A percentile compares a stretch with the other conserved stretches of the same genome.
These are phyloP conservation scores for Pluvialis apricaria DNA, from an alignment of 2,113 vertebrate species.

Conservation along the genomic window DNA sequence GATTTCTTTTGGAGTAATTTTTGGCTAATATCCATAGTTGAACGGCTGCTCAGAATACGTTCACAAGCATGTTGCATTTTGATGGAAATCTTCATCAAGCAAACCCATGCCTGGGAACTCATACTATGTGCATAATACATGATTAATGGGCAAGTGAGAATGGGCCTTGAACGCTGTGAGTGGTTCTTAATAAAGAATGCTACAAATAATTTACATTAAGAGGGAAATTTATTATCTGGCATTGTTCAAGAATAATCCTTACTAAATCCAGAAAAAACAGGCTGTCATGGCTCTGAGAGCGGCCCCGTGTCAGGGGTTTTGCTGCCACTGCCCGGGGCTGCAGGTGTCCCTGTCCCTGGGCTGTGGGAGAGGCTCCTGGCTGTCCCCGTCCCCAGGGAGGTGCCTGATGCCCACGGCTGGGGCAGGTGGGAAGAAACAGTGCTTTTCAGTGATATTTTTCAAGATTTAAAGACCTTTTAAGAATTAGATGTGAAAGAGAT, in stretches of 20 bases:
- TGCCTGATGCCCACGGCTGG: accelerated
- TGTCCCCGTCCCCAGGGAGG: too few species aligned
- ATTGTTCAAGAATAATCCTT: neutral
- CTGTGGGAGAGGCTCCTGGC: neutral
- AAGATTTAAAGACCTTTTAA: neutral
- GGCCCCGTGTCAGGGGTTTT: accelerated
- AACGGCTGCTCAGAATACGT: neutral
- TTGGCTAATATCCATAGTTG: neutral
- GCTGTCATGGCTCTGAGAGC: neutral
- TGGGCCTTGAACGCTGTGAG: neutral
- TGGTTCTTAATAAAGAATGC: neutral
- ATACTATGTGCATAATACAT: neutral
- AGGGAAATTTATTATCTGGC: neutral
- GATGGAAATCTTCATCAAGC: neutral
- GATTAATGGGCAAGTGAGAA: neutral
- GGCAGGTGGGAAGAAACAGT: neutral
- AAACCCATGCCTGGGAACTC: neutral
- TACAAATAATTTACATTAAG: neutral
- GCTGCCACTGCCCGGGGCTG: neutral
- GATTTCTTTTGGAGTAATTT: neutral
- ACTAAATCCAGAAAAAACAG: neutral
- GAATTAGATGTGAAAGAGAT: neutral
- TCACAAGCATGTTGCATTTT: neutral
- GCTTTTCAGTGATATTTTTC: neutral
- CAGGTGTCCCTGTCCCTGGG: neutral